Percentiles rank a stretch among this genome's conserved stretches.
Conservation (phyloP, 2,797 vertebrate genomes). For the Labroides dimidiatus region DNA sequence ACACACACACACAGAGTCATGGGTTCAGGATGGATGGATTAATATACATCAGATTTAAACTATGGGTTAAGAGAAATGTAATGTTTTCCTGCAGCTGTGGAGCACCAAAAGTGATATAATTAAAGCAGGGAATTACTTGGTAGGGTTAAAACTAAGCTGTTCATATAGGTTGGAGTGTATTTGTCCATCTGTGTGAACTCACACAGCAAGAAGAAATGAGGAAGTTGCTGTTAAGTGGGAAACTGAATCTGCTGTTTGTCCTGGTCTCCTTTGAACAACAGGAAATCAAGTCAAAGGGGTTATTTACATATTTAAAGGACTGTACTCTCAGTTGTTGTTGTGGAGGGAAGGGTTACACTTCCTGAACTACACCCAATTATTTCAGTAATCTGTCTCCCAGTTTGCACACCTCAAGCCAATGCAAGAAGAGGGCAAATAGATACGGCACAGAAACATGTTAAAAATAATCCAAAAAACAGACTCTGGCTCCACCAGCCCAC, state of each 20-base stretch:
- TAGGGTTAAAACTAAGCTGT: neutral
- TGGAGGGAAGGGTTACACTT: slow-evolving; percentile 55
- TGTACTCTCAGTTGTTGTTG: slow-evolving; percentile 18
- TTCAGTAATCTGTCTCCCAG: slow-evolving; percentile 44
- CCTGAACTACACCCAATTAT: slow-evolving; percentile 57
- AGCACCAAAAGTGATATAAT: slow-evolving; percentile 13
- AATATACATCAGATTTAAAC: slow-evolving; percentile 42
- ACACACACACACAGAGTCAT: slow-evolving; percentile 6
- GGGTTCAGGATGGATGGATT: slow-evolving; percentile 39
- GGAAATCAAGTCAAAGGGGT: slow-evolving; percentile 16
- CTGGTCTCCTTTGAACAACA: slow-evolving; percentile 20
- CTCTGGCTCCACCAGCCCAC: slow-evolving; percentile 50
- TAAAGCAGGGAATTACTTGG: slow-evolving; percentile 6
- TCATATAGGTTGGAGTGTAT: slow-evolving; percentile 3
- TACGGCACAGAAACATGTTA: slow-evolving; percentile 37
- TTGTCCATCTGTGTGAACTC: neutral
- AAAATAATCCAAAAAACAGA: slow-evolving; percentile 67
- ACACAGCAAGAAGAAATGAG: neutral
- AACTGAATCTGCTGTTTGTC: neutral
- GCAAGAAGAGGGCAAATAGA: slow-evolving; percentile 11
- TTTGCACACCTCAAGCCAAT: slow-evolving; percentile 35
- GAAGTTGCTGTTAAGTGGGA: neutral
- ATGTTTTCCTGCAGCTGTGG: slow-evolving; percentile 17
- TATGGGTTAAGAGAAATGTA: slow-evolving; percentile 23
- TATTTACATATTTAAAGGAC: slow-evolving; percentile 52